Evolutionary conservation across 2,888 invertebrate species (phyloP).

Genomic region (Actias luna): DNA sequence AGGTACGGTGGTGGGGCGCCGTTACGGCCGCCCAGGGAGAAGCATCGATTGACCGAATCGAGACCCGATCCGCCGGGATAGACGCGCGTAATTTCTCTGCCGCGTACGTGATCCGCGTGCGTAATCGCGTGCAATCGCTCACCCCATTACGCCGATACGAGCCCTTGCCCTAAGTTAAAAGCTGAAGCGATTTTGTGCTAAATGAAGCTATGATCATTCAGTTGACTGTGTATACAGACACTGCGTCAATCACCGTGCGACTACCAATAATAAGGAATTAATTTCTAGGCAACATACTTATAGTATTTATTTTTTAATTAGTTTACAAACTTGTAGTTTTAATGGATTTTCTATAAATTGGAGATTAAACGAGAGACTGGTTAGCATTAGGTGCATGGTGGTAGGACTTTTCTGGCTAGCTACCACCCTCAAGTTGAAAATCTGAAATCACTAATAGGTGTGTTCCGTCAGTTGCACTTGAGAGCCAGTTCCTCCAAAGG

Average conservation of each 20-base stretch:
- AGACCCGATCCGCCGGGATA: constrained; percentile 59
- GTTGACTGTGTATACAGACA: too few relatives aligned
- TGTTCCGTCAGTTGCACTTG: too few relatives aligned
- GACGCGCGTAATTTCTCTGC: constrained; percentile 73
- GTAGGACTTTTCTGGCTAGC: too few relatives aligned
- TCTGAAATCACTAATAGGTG: too few relatives aligned
- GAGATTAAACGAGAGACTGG: too few relatives aligned
- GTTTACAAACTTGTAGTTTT: too few relatives aligned
- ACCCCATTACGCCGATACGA: constrained; percentile 60
- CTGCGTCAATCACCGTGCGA: too few relatives aligned
- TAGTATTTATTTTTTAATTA: neutral
- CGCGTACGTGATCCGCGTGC: constrained; percentile 70
- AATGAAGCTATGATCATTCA: too few relatives aligned
- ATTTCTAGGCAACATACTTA: neutral
- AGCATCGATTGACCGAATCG: constrained; percentile 77
- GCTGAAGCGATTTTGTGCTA: neutral
- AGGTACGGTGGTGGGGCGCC: constrained; percentile 7
- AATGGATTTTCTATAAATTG: too few relatives aligned
- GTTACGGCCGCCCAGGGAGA: constrained; percentile 33
- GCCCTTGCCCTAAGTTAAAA: constrained; percentile 16
- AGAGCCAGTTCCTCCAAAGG: too few relatives aligned
- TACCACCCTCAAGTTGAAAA: too few relatives aligned
- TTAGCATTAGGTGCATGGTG: too few relatives aligned
- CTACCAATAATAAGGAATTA: neutral
- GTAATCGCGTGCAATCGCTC: constrained; percentile 64